Evolutionary conservation across 2,888 invertebrate genomes (phyloP), one percentile per base, ranked within the genome.

Genomic region (Seira ritae): DNA sequence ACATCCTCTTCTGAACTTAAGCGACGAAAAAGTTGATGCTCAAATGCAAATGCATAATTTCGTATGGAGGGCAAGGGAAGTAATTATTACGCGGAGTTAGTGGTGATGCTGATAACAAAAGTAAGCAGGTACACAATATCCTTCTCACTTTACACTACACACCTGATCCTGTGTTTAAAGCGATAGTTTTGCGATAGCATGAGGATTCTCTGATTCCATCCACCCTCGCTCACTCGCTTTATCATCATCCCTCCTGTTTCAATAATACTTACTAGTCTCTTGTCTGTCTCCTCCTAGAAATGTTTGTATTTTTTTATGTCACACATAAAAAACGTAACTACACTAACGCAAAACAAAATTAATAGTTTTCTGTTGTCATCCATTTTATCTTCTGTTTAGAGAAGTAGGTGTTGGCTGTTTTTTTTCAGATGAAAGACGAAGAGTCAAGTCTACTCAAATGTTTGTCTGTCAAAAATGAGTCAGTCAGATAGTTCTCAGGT

Each of bases 31-130:
- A 46, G 19, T 22, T 19, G 46, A 23, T 15, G 22, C n/a, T 71
- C 20, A 50, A 71, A 50, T 23, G 71, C 71, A 71, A 50, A 55
- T 46, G 17, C 20, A 19, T 22, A 4, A 17, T 67, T 67, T 67
- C 12, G 67, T 24, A 81, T 81, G 65, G 81, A 81, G 81, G 81
- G 75, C 76, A 76, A 66, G 81, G 76, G 81, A 76, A 81, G 76
- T 71, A 65, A 76, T 81, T 75, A 78, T 66, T 77, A 72, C 68
- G 55, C 55, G 42, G 23, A 67, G 66, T 12, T 23, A 20, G 24
- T 6, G 17, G 50, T 73, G 31, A 55, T 17, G 17, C 0, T 65
- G 81, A 76, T 76, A 76, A 81, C 46, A 81, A 75, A 81, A 75
- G 81, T 76, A 76, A 76, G 69, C 69, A 62, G n/a, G 65, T 31